A percentile compares a stretch with the other conserved stretches of the same genome.
phyloP scores from a whole-genome alignment of 1,140 invertebrate genomes.

The Cheumatopsyche charites region DNA sequence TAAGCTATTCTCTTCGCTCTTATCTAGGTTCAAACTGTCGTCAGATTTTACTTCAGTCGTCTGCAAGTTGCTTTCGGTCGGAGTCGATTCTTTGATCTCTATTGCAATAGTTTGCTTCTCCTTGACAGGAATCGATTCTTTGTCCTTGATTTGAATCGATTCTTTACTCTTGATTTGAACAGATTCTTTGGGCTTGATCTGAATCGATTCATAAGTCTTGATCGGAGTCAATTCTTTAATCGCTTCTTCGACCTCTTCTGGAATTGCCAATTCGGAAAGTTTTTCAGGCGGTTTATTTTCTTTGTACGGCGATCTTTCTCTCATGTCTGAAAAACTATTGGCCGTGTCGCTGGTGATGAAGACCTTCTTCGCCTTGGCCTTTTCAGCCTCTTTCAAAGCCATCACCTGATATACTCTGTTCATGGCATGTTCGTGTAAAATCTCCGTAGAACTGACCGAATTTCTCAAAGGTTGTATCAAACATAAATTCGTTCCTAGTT shows the following conservation, averaged over 20 bases:
- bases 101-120: background rate
- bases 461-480: constrained; percentile 63
- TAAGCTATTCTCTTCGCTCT: constrained; percentile 52
- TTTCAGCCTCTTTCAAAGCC: constrained; percentile 71
- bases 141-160: too few relatives aligned
- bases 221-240: background rate
- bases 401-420: constrained; percentile 77
- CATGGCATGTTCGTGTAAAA: constrained; percentile 80
- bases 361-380: constrained; percentile 53
- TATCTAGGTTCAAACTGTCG: constrained; percentile 41
- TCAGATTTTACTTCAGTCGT: constrained; percentile 28
- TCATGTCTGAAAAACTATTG: constrained; percentile 42
- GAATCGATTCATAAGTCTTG: too few relatives aligned
- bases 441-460: constrained; percentile 80
- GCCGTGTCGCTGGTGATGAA: constrained; percentile 42
- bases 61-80: constrained; percentile 25
- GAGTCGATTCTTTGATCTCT: background rate
- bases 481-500: constrained; percentile 63
- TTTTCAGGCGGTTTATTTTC: too few relatives aligned
- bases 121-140: background rate
- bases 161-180: background rate
- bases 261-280: too few relatives aligned
- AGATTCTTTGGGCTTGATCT: too few relatives aligned
- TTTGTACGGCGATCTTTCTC: constrained; percentile 15
- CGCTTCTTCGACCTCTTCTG: background rate